Base-by-base conservation (phyloP, 2,797 vertebrate genomes). In the Crocodylus rhombifer region DNA sequence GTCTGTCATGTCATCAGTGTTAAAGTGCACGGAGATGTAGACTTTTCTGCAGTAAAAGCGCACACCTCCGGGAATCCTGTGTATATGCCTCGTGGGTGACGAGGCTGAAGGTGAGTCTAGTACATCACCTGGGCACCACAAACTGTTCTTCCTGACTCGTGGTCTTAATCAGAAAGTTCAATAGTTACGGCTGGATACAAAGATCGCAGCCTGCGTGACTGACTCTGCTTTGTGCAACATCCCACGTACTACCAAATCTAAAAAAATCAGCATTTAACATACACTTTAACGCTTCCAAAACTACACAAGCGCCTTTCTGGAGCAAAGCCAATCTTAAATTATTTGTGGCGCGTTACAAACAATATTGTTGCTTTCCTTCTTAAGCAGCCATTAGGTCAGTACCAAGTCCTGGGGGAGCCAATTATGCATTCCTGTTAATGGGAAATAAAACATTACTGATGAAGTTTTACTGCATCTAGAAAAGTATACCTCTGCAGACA, bases 401-500 rank as follows among this genome's bases (percentile, higher is more conserved):
- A 20, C 7, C 9, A 26, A n/a, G 30, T 21, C 73, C 56, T 36
- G 30, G 0, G 4, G 67, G 87, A 84, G 64, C 7, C 42, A 23
- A 3, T 2, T 15, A 55, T 64, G 18, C 3, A 4, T 5, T 82
- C 10, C 79, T 16, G 76, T 17, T 92, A 42, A 73, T 26, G 69
- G 51, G 21, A 73, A 56, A 21, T 6, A 42, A 94, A 58, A 80
- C 42, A 86, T 62, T 64, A 69, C 25, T 28, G 86, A 62, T 14
- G 77, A 14, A 87, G 14, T 77, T 56, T 76, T 88, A 95, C 90
- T 87, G 90, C 93, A 89, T 94, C 92, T 5, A 95, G 87, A 95
- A 94, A 95, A 88, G 76, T 88, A 94, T 95, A 95, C 96, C 93
- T 95, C 81, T 84, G 96, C 77, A 64, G 92, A 87, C 77, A 90